Conservation (phyloP, 1,140 invertebrate genomes). For the Chelonus insularis region DNA sequence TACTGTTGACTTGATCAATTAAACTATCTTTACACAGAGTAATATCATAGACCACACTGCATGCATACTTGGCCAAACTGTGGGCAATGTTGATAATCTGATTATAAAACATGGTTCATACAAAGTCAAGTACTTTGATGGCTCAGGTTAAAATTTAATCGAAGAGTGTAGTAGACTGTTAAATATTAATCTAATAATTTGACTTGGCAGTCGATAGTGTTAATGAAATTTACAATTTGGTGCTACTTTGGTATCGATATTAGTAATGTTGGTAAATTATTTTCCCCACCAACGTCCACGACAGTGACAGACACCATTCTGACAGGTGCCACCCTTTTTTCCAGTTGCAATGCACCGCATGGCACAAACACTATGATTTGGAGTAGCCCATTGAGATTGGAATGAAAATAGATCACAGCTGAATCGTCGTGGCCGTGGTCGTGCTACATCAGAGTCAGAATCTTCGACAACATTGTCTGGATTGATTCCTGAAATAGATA, state of each 20-base stretch:
- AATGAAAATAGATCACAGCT: constrained; percentile 44
- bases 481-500: too few relatives aligned
- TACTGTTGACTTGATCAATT: background rate
- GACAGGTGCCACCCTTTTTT: constrained; percentile 39
- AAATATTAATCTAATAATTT: too few relatives aligned
- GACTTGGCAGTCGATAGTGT: too few relatives aligned
- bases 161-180: too few relatives aligned
- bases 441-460: background rate
- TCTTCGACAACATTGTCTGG: background rate
- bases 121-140: background rate
- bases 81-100: background rate
- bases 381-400: constrained; percentile 24
- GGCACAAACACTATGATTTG: constrained; percentile 41
- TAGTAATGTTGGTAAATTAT: too few relatives aligned
- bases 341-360: constrained; percentile 34
- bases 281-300: constrained; percentile 1
- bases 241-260: too few relatives aligned
- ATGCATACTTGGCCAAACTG: background rate
- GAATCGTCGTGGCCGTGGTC: constrained; percentile 21
- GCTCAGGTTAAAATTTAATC: background rate
- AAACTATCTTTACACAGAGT: background rate
- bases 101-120: background rate
- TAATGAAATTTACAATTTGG: too few relatives aligned
- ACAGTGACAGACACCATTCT: constrained; percentile 38
- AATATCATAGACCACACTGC: background rate